Percentiles rank a stretch among this genome's conserved stretches.
These are phyloP conservation scores for Bembecia ichneumoniformis DNA, from an alignment of 2,888 invertebrate species.

Conservation along the genomic window DNA sequence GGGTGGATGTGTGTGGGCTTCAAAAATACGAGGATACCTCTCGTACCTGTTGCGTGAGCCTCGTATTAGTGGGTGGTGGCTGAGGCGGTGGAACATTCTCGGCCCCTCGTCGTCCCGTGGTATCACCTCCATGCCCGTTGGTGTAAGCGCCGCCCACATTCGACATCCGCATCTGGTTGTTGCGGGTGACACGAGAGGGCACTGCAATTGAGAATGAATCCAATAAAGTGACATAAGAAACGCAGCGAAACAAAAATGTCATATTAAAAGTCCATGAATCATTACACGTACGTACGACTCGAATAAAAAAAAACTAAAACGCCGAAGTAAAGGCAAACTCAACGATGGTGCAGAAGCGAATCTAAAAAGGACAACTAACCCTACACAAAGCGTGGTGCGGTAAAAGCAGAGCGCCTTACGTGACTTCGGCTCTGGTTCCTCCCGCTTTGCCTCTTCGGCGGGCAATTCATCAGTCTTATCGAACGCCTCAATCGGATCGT, in stretches of 20 bases:
- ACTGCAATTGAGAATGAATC: constrained; percentile 27
- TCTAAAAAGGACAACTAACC: neutral
- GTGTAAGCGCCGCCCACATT: constrained; percentile 68
- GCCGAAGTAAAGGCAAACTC: neutral
- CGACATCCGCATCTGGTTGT: constrained; percentile 69
- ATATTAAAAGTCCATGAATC: constrained; percentile 7
- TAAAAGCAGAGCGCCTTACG: constrained; percentile 33
- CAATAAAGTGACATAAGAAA: neutral
- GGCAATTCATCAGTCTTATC: constrained; percentile 28
- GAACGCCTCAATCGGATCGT: constrained; percentile 41
- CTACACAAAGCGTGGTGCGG: neutral
- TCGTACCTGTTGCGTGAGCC: constrained; percentile 60
- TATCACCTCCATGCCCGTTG: constrained; percentile 74
- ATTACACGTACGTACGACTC: constrained; percentile 2
- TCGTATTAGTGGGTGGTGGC: constrained; percentile 51
- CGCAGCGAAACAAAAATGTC: neutral
- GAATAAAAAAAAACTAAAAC: neutral
- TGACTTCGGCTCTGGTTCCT: constrained; percentile 32
- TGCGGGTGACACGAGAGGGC: constrained; percentile 60
- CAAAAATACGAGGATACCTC: neutral
- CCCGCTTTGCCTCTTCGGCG: constrained; percentile 22
- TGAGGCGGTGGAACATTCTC: constrained; percentile 75
- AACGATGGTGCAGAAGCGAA: neutral
- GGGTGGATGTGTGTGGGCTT: neutral
- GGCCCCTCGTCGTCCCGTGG: constrained; percentile 71